A percentile compares a stretch with the other conserved stretches of the same genome.
phyloP scores from a whole-genome alignment of 2,797 vertebrate species.

The Scolopax rusticola region DNA sequence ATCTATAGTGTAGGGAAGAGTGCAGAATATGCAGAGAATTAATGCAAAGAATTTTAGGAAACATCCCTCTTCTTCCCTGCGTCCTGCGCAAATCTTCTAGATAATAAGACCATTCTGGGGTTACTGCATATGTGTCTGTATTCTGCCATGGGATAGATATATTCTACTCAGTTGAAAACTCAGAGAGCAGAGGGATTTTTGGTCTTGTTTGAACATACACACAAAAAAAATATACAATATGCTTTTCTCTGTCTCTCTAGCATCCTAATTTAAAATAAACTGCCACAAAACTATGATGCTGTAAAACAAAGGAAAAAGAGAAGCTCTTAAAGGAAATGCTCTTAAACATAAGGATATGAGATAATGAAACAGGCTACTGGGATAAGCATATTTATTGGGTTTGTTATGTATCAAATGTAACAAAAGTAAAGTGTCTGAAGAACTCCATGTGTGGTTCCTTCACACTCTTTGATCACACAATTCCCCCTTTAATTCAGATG shows the following conservation, averaged over 20 bases:
- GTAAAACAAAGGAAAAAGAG: slow-evolving; percentile 22
- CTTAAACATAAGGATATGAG: slow-evolving; percentile 74
- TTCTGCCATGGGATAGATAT: neutral
- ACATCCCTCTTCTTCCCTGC: neutral
- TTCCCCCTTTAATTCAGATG: slow-evolving; percentile 91
- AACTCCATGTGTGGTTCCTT: slow-evolving; percentile 89
- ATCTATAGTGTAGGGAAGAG: neutral
- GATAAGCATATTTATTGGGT: slow-evolving; percentile 85
- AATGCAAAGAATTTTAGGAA: neutral
- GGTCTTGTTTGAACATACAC: neutral
- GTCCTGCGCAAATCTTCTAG: neutral
- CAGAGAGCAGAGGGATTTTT: neutral
- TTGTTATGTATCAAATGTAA: slow-evolving; percentile 84
- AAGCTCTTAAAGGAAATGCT: slow-evolving; percentile 66
- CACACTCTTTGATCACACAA: slow-evolving; percentile 91
- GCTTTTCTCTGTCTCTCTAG: neutral
- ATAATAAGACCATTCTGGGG: neutral
- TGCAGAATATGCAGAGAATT: neutral
- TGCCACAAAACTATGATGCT: neutral
- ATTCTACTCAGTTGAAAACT: neutral
- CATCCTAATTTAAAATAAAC: slow-evolving; percentile 48
- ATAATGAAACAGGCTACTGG: slow-evolving; percentile 77
- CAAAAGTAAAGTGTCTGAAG: slow-evolving; percentile 82
- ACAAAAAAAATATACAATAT: neutral
- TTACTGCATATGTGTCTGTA: neutral